phyloP scores from a whole-genome alignment of 2,113 vertebrate genomes.

The Coryphaenoides rupestris region DNA sequence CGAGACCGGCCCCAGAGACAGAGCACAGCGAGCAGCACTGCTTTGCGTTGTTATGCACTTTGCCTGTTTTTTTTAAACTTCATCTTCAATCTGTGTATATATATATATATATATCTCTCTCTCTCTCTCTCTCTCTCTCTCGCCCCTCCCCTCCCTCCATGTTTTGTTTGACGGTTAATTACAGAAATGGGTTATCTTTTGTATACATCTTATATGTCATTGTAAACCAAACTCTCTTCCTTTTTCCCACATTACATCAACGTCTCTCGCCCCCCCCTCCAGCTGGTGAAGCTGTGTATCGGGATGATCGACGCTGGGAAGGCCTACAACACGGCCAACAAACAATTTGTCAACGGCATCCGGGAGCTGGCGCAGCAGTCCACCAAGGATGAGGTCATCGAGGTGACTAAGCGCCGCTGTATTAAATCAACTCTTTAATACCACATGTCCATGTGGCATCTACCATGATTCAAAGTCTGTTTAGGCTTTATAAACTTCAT shows the following conservation, averaged over 20 bases:
- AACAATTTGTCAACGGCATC: constrained; percentile 94
- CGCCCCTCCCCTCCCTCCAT: no score
- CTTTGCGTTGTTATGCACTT: not conserved
- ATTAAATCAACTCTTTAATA: no score
- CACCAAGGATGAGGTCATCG: constrained; percentile 86
- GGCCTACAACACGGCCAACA: constrained; percentile 94
- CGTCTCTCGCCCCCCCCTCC: constrained; percentile 25
- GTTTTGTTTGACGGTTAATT: not conserved
- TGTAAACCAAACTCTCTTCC: not conserved
- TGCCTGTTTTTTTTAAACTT: not conserved
- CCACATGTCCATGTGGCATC: no score
- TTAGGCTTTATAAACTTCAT: not conserved
- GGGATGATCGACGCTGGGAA: constrained; percentile 98
- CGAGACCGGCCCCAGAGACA: constrained; percentile 6
- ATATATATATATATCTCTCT: no score
- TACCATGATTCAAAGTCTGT: not conserved
- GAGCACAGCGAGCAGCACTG: not conserved
- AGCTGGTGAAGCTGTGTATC: constrained; percentile 97
- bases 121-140: not conserved
- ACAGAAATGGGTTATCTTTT: not conserved
- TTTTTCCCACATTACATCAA: not conserved
- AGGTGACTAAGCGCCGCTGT: constrained; percentile 71
- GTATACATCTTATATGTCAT: not conserved
- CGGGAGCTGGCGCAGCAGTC: constrained; percentile 93
- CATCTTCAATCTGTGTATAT: not conserved